Evolutionary conservation across 1,140 invertebrate genomes (phyloP).

Genomic region (Himalopsyche phryganea): DNA sequence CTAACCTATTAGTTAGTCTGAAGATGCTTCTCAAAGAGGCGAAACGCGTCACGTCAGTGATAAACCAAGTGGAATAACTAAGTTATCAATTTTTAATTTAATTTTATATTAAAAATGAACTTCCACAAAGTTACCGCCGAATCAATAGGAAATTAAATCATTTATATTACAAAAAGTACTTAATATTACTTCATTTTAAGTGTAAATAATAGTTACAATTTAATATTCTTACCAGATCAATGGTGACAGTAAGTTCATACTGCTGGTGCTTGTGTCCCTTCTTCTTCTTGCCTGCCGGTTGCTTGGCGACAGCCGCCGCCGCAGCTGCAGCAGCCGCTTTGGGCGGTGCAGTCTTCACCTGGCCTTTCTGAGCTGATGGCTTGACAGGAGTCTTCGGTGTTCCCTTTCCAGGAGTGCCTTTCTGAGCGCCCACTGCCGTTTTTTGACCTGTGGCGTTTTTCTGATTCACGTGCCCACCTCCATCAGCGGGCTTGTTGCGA

Average conservation of each 20-base stretch:
- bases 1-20: too few relatives aligned
- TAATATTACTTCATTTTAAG: too few relatives aligned
- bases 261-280: conserved; percentile 78
- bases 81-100: too few relatives aligned
- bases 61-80: too few relatives aligned
- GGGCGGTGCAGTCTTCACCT: conserved; percentile 55
- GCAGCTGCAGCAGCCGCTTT: conserved; percentile 51
- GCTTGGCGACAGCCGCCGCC: conserved; percentile 60
- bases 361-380: conserved; percentile 56
- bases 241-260: conserved; percentile 77
- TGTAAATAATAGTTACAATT: too few relatives aligned
- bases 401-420: conserved; percentile 43
- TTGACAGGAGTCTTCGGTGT: conserved; percentile 52
- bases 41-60: too few relatives aligned
- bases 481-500: conserved; percentile 76
- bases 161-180: too few relatives aligned
- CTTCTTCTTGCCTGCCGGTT: conserved; percentile 62
- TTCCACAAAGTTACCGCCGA: too few relatives aligned
- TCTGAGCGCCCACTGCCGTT: conserved; percentile 56
- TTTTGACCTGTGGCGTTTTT: conserved; percentile 61
- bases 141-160: too few relatives aligned
- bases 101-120: too few relatives aligned
- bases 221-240: conserved; percentile 69
- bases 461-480: conserved; percentile 65
- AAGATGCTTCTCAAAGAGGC: too few relatives aligned